These are phyloP conservation scores for Heliocidaris tuberculata DNA, from an alignment of 35 echinoderm and acorn worm species.

Conservation along the genomic window DNA sequence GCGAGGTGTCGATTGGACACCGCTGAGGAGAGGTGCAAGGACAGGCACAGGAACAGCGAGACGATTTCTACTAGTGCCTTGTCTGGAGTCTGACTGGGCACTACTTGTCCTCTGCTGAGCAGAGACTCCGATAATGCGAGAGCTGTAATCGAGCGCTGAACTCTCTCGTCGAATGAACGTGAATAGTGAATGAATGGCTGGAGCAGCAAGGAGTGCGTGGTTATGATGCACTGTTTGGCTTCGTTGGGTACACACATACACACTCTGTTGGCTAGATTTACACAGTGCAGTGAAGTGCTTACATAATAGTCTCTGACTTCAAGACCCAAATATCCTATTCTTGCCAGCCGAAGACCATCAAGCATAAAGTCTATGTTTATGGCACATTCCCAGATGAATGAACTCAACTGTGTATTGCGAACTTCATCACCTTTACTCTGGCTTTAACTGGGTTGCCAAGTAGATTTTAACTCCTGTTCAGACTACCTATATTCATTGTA, in stretches of 20 bases:
- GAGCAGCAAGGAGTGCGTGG: not conserved
- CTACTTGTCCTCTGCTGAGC: not conserved
- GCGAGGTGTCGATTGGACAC: not conserved
- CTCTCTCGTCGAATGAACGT: not conserved
- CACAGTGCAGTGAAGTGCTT: not conserved
- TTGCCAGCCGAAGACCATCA: too few species aligned
- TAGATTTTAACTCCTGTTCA: too few species aligned
- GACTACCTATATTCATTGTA: too few species aligned
- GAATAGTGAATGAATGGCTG: not conserved
- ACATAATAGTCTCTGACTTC: not conserved
- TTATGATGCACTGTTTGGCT: not conserved
- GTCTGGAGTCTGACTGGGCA: not conserved
- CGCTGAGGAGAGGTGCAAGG: not conserved
- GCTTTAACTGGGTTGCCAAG: too few species aligned
- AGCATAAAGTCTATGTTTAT: too few species aligned
- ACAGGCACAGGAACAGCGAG: not conserved
- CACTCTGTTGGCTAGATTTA: not conserved
- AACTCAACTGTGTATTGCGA: too few species aligned
- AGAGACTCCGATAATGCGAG: not conserved
- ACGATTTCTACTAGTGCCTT: not conserved
- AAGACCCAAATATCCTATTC: not conserved
- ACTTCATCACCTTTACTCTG: too few species aligned
- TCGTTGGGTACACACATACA: too few species aligned
- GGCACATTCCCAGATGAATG: too few species aligned
- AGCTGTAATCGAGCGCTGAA: not conserved